phyloP scores from a whole-genome alignment of 2,797 vertebrate species.

The Mycteria americana region DNA sequence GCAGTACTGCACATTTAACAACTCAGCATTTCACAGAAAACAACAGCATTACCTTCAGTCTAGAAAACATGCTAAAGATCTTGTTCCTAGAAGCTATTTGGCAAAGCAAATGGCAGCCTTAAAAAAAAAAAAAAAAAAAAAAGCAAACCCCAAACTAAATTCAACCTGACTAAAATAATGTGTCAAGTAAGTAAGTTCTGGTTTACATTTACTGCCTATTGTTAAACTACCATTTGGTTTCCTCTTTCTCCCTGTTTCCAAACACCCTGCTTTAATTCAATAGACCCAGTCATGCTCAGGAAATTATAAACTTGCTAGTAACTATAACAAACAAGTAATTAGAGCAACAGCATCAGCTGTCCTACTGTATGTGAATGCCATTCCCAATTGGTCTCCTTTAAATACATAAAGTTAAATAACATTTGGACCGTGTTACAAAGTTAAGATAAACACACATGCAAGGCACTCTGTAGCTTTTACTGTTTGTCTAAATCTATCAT shows the following conservation, averaged over 20 bases:
- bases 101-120: neutral
- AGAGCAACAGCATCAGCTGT: neutral
- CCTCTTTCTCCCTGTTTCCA: neutral
- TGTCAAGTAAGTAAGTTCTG: neutral
- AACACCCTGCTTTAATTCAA: neutral
- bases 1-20: neutral
- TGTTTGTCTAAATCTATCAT: constrained; percentile 4
- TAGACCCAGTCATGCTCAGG: neutral
- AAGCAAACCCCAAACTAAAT: neutral
- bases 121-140: neutral
- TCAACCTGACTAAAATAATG: neutral
- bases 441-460: neutral
- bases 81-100: neutral
- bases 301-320: constrained; percentile 24
- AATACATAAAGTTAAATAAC: neutral
- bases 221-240: neutral
- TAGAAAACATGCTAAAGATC: neutral
- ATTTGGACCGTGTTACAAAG: neutral
- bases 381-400: neutral
- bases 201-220: constrained; percentile 1
- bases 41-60: neutral
- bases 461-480: neutral
- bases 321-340: neutral
- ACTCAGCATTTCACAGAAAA: neutral
- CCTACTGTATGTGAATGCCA: neutral